phyloP scores from a whole-genome alignment of 1,140 invertebrate genomes.

The Eupeodes corollae region DNA sequence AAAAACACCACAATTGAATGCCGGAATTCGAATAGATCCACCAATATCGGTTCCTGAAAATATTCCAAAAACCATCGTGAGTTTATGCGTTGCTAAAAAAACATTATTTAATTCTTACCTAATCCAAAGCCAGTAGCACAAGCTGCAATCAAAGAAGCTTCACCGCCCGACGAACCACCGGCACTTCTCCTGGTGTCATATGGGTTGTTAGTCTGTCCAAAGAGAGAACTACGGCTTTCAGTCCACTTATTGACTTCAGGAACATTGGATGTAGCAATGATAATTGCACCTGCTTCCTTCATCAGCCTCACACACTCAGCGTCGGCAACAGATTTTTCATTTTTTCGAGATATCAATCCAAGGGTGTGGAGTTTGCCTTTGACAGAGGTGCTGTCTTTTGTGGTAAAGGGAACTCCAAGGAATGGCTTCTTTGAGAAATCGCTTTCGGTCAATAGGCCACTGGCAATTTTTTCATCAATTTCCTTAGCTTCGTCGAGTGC shows the following conservation, averaged over 20 bases:
- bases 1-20: slow-evolving; percentile 90
- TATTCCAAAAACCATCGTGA: not conserved
- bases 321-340: slow-evolving; percentile 53
- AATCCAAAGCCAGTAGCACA: slow-evolving; percentile 77
- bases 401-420: slow-evolving; percentile 72
- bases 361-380: slow-evolving; percentile 54
- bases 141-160: slow-evolving; percentile 58
- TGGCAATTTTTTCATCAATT: slow-evolving; percentile 55
- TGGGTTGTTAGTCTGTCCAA: slow-evolving; percentile 86
- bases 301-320: slow-evolving; percentile 62
- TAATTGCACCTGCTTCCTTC: slow-evolving; percentile 73
- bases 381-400: slow-evolving; percentile 47
- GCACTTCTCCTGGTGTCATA: slow-evolving; percentile 71
- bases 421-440: slow-evolving; percentile 55
- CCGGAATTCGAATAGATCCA: slow-evolving; percentile 87
- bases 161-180: slow-evolving; percentile 79
- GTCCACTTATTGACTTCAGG: slow-evolving; percentile 67
- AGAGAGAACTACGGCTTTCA: slow-evolving; percentile 82
- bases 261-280: slow-evolving; percentile 83
- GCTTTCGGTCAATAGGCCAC: slow-evolving; percentile 41
- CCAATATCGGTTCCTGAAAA: slow-evolving; percentile 73
- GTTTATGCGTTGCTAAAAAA: no score
- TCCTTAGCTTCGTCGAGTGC: slow-evolving; percentile 64
- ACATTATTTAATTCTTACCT: slow-evolving; percentile 42
- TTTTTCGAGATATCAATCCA: slow-evolving; percentile 46